Evolutionary conservation across 2,797 vertebrate genomes (phyloP).

Genomic region (Trachops cirrhosus): DNA sequence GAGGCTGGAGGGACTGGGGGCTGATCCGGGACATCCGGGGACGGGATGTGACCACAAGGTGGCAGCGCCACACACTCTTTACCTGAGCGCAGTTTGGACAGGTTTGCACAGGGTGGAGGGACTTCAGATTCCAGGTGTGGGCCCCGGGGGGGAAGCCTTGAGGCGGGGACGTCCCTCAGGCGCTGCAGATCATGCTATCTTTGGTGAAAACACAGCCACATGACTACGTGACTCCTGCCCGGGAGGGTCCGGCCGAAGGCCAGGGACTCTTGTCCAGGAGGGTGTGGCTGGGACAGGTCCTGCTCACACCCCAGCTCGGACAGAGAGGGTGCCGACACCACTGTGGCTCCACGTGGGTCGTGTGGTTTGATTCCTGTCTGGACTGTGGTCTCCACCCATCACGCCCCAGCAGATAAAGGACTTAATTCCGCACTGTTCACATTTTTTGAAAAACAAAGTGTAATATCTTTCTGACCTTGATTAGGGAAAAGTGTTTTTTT

Average conservation of each 20-base stretch:
- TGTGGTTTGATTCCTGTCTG: not conserved
- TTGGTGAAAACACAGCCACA: not conserved
- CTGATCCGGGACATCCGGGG: not conserved
- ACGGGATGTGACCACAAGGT: not conserved
- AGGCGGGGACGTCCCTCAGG: not conserved
- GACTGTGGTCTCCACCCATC: not conserved
- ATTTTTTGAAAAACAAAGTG: not conserved
- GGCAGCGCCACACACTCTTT: not conserved
- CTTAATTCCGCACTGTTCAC: not conserved
- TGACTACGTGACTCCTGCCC: no score
- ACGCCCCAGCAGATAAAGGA: not conserved
- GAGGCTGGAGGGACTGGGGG: not conserved
- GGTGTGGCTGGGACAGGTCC: not conserved
- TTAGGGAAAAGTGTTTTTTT: not conserved
- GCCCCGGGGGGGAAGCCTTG: not conserved
- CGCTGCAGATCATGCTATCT: not conserved
- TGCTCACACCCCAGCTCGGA: rapidly evolving
- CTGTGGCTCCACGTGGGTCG: not conserved
- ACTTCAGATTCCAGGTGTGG: not conserved
- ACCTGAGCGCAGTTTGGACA: not conserved
- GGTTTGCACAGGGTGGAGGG: rapidly evolving
- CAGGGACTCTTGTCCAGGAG: not conserved
- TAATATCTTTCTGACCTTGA: not conserved
- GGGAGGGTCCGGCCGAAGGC: not conserved
- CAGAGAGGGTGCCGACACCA: rapidly evolving